A percentile compares a stretch with the other conserved stretches of the same genome.
phyloP scores from a whole-genome alignment of 1,140 invertebrate genomes.

The Drosophila nebulosa region DNA sequence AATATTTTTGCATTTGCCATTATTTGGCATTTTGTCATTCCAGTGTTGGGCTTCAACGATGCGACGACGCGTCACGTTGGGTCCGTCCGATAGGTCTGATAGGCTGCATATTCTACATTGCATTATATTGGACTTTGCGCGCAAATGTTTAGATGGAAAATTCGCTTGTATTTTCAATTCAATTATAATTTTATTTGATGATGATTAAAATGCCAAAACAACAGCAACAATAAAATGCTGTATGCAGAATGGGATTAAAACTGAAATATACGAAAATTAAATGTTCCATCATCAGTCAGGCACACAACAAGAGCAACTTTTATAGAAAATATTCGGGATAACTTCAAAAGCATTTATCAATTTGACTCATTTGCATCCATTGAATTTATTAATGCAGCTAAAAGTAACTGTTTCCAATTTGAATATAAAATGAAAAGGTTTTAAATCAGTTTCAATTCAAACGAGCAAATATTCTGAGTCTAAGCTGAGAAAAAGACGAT shows the following conservation, averaged over 20 bases:
- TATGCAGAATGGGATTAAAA: not conserved
- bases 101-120: constrained; percentile 14
- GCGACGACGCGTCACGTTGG: too few species aligned
- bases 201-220: constrained; percentile 17
- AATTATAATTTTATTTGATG: constrained; percentile 53
- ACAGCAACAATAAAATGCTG: constrained; percentile 6
- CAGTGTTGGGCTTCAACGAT: not conserved
- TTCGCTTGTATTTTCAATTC: constrained; percentile 36
- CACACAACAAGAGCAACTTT: too few species aligned
- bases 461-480: too few species aligned
- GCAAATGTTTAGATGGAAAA: not conserved
- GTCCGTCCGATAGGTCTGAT: too few species aligned
- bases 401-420: too few species aligned
- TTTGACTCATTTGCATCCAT: too few species aligned
- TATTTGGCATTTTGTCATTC: constrained; percentile 45
- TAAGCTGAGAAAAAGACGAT: too few species aligned
- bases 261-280: not conserved
- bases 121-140: not conserved
- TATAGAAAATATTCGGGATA: too few species aligned
- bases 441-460: too few species aligned
- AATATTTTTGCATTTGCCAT: constrained; percentile 50
- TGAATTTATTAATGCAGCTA: too few species aligned
- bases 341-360: too few species aligned
- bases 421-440: too few species aligned
- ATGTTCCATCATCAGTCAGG: not conserved